Evolutionary conservation across 2,888 invertebrate species (phyloP).

Genomic region (Prenolepis imparis): DNA sequence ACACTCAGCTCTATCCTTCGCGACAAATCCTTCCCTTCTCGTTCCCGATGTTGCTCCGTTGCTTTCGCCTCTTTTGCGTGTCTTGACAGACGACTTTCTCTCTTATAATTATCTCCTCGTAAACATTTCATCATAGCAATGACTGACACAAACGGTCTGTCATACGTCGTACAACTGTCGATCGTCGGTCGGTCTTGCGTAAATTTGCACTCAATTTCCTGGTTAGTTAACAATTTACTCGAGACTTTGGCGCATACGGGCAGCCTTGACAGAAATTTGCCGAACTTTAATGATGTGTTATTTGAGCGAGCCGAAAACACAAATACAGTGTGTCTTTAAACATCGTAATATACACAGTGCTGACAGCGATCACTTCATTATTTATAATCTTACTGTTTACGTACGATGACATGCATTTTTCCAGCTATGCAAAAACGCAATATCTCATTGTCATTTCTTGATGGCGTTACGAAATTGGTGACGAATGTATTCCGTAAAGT

Average conservation of each 20-base stretch:
- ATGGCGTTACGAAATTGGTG: conserved; percentile 43
- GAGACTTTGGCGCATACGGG: not conserved
- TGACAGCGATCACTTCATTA: too few relatives aligned
- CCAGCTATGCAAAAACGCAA: conserved; percentile 20
- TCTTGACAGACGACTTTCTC: conserved; percentile 34
- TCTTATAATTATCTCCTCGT: not conserved
- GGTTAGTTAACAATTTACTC: conserved; percentile 12
- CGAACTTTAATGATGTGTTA: not conserved
- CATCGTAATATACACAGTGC: not conserved
- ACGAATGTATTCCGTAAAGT: conserved; percentile 60
- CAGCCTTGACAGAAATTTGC: not conserved
- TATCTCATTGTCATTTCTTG: conserved; percentile 13
- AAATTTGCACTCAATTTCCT: conserved; percentile 10
- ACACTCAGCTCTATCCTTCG: conserved; percentile 66
- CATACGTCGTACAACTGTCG: not conserved
- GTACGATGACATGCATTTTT: not conserved
- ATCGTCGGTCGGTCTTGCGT: not conserved
- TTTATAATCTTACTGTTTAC: not conserved
- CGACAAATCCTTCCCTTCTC: conserved; percentile 52
- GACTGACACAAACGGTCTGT: not conserved
- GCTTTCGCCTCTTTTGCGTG: conserved; percentile 9
- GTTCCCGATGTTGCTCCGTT: not conserved
- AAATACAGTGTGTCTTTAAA: not conserved
- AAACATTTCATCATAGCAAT: conserved; percentile 17
- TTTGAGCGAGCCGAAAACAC: not conserved